Base-by-base conservation (phyloP, 2,797 vertebrate species). In the Australoheros facetus region DNA sequence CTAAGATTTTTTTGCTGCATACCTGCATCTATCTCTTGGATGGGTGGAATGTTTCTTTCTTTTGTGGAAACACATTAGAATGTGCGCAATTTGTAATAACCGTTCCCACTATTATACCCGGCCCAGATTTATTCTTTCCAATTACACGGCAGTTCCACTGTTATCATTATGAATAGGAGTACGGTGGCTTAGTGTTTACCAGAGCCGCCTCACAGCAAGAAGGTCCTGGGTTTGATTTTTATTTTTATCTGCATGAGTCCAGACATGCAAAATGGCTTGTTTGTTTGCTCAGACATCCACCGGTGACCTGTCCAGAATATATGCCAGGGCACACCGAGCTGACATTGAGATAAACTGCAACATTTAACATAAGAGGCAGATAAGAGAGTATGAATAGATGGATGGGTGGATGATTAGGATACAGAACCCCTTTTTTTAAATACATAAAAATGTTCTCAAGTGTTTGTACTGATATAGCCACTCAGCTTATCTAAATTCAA, bases 111-210 rank as follows among this genome's bases (percentile, higher is more conserved):
- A 57, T 45, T 73, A 73, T 30, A 73, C 75, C 75, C 7, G 6
- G 64, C 45, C 64, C 64, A 32, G 26, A 69, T 83, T 77, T 75
- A 78, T 80, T 34, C 23, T 53, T 58, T 80, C 19, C n/a, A 62
- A 70, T 71, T 7, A 54, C 14, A 30, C n/a, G 11, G 17, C 64
- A 32, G 26, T 53, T 69, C 45, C 54, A 81, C 57, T 11, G 58
- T 51, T 53, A 70, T 72, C 21, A 4, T 71, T 34, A 17, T 53
- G 34, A 73, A 75, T 3, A 32, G 54, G 17, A 78, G 34, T 42
- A 53, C 51, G 16, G 73, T 56, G 75, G 48, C 48, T 77, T 54
- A 16, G 62, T 23, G 51, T 32, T n/a, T 34, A 21, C 3, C 30
- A 2, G 34, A 21, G 55, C 51, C 30, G 53, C 30, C 23, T 73